Percentiles rank a stretch among this genome's conserved stretches.
phyloP scores from a whole-genome alignment of 2,113 vertebrate genomes.

The Lutjanus erythropterus region DNA sequence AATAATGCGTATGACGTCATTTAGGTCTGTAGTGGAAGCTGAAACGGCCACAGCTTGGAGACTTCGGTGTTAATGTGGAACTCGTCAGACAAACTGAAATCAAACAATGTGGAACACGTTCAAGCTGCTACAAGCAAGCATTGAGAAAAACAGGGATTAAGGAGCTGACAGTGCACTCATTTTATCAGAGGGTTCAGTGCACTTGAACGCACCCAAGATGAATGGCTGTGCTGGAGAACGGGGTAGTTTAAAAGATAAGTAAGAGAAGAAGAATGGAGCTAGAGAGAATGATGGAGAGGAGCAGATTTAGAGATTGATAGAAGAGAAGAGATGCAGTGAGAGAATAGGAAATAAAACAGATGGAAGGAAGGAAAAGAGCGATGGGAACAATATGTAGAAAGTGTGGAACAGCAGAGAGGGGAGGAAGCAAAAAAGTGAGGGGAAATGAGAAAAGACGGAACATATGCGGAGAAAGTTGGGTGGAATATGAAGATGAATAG shows the following conservation, averaged over 20 bases:
- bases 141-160: constrained; percentile 38
- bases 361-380: constrained; percentile 24
- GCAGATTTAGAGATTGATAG: constrained; percentile 45
- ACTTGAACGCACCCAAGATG: constrained; percentile 53
- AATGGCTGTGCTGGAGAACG: constrained; percentile 38
- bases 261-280: constrained; percentile 41
- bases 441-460: constrained; percentile 33
- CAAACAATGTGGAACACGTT: constrained; percentile 22
- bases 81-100: constrained; percentile 9
- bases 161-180: constrained; percentile 37
- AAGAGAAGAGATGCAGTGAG: not conserved
- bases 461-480: constrained; percentile 11
- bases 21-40: constrained; percentile 10
- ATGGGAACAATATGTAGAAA: constrained; percentile 17
- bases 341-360: constrained; percentile 42
- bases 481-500: constrained; percentile 37
- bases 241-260: constrained; percentile 55
- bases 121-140: constrained; percentile 11
- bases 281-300: constrained; percentile 50
- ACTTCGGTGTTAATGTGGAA: constrained; percentile 24
- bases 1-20: constrained; percentile 1
- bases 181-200: constrained; percentile 48
- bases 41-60: constrained; percentile 3
- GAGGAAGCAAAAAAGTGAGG: constrained; percentile 7
- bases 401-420: not conserved